These are phyloP conservation scores for Sycobia sp. DNA, from an alignment of 1,140 invertebrate genomes.

Conservation along the genomic window DNA sequence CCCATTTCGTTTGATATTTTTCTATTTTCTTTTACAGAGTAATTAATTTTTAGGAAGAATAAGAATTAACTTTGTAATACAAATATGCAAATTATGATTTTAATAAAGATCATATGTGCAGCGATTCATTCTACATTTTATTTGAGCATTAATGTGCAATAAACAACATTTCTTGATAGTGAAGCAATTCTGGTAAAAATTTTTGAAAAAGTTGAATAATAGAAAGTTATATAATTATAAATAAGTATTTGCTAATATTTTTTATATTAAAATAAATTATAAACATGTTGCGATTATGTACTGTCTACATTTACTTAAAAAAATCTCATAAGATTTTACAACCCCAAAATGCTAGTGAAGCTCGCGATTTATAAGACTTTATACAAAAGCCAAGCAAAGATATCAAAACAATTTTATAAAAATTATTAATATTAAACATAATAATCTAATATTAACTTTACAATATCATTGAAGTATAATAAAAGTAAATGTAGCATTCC, in stretches of 20 bases:
- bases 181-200: slow-evolving; percentile 5
- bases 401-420: slow-evolving; percentile 16
- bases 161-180: slow-evolving; percentile 1
- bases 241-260: too few relatives aligned
- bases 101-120: too few relatives aligned
- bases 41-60: not conserved
- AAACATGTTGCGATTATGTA: not conserved
- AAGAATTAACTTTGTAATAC: not conserved
- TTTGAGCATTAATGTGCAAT: slow-evolving; percentile 5
- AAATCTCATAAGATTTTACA: not conserved
- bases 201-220: too few relatives aligned
- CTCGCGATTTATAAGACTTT: slow-evolving; percentile 2
- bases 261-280: not conserved
- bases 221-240: too few relatives aligned
- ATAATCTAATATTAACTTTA: not conserved
- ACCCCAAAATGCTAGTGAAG: slow-evolving; percentile 20
- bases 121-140: too few relatives aligned
- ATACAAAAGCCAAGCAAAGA: slow-evolving; percentile 3
- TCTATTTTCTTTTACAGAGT: slow-evolving; percentile 2
- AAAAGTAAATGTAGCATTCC: slow-evolving; percentile 16
- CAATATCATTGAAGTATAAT: not conserved
- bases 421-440: not conserved
- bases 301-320: slow-evolving; percentile 1
- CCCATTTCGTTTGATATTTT: not conserved
- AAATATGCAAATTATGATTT: too few relatives aligned